Evolutionary conservation across 2,113 vertebrate species (phyloP), one percentile per base, ranked within the genome.

Genomic region (Ariopsis seemanni): DNA sequence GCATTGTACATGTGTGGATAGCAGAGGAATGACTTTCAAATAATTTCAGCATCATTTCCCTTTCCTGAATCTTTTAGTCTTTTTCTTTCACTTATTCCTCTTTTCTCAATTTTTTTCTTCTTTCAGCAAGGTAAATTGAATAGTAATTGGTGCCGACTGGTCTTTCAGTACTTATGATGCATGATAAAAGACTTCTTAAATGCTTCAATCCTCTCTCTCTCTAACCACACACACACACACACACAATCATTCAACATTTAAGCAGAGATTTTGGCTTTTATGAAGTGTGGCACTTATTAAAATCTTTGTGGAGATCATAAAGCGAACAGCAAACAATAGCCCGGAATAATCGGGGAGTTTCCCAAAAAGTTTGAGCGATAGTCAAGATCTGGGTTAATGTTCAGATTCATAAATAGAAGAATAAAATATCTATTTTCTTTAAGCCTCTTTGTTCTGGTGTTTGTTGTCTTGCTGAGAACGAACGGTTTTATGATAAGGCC

Each of bases 81-180:
- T 84, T 74, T 77, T 63, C 34, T 91, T 83, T 90, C 18, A 65
- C 82, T 79, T 86, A 82, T 85, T 52, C 88, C 87, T 78, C 90
- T 87, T 89, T 89, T 84, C 71, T 48, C 42, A 52, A 86, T 78
- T 34, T 22, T 52, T 12, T 63, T 58, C 3, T 34, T 85, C n/a
- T 83, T 18, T 88, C 79, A 57, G 77, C 87, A 79, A 94, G 94
- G 94, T 95, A 95, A 95, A 95, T 96, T 95, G 91, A 91, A 90
- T 91, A 93, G 93, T 95, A 94, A 95, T 94, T 79, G 60, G 75
- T 94, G 94, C 92, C 93, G 93, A 93, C 92, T 94, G 78, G 8
- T 34, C 53, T 58, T 79, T 79, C 18, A 79, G 52, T 79, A 79
- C 77, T 79, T 57, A 79, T 79, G 77, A 57, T 57, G 75, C 75